Evolutionary conservation across 2,113 vertebrate species (phyloP).

Genomic region (Antechinus stuartii): DNA sequence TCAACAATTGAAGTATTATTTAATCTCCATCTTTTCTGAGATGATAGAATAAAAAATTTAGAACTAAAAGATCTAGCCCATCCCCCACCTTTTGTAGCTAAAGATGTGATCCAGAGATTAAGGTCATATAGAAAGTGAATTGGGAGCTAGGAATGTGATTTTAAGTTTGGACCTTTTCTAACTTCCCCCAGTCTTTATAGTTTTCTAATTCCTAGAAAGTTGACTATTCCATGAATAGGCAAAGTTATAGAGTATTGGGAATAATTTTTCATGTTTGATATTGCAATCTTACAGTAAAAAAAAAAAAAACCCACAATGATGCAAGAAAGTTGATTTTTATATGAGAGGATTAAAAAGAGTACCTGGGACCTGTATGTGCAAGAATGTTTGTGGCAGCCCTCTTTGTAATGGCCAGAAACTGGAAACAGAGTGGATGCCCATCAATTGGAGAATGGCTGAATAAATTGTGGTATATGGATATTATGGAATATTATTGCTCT

Average conservation of each 20-base stretch:
- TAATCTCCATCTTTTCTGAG: background rate
- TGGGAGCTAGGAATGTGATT: background rate
- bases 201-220: slow-evolving; percentile 47
- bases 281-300: slow-evolving; percentile 33
- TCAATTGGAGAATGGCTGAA: no score
- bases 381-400: no score
- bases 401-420: no score
- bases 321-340: background rate
- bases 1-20: background rate
- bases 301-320: background rate
- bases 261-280: slow-evolving; percentile 33
- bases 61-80: background rate
- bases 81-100: background rate
- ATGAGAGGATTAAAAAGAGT: background rate
- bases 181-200: slow-evolving; percentile 54
- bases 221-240: slow-evolving; percentile 52
- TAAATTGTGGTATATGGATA: no score
- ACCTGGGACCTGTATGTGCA: background rate
- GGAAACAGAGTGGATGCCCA: no score
- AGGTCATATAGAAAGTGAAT: background rate
- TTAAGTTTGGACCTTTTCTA: slow-evolving; percentile 6
- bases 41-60: background rate
- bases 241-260: slow-evolving; percentile 36
- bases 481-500: no score
- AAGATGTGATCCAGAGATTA: background rate